Evolutionary conservation across 2,888 invertebrate species (phyloP).

Genomic region (Aphelenchoides bicaudatus): DNA sequence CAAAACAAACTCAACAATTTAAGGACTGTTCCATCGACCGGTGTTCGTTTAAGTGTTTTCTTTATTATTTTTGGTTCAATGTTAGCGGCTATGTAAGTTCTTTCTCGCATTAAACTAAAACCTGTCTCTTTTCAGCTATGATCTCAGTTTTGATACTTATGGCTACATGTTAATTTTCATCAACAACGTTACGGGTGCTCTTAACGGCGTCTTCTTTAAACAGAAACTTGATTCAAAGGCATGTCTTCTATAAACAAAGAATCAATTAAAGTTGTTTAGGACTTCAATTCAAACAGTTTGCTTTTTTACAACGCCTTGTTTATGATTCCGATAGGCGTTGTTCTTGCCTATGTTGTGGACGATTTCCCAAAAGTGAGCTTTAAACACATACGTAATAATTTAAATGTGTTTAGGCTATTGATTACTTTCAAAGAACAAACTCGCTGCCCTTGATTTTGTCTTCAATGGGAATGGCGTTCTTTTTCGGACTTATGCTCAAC

Average conservation of each 20-base stretch:
- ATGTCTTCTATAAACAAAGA: constrained; percentile 15
- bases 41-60: constrained; percentile 85
- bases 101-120: neutral
- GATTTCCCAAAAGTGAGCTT: constrained; percentile 59
- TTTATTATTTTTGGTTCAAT: constrained; percentile 91
- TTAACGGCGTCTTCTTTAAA: constrained; percentile 92
- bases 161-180: constrained; percentile 86
- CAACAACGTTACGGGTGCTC: constrained; percentile 92
- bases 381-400: neutral
- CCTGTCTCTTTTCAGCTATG: constrained; percentile 67
- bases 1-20: too few species aligned
- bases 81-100: constrained; percentile 74
- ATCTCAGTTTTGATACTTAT: constrained; percentile 82
- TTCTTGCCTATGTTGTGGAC: constrained; percentile 59
- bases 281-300: constrained; percentile 64
- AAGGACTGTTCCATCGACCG: constrained; percentile 65
- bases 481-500: constrained; percentile 92
- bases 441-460: constrained; percentile 45
- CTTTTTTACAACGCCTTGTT: constrained; percentile 65
- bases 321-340: constrained; percentile 62
- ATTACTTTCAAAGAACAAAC: constrained; percentile 42
- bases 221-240: constrained; percentile 84
- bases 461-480: constrained; percentile 77
- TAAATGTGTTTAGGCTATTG: neutral
- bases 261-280: constrained; percentile 32